Evolutionary conservation across 2,888 invertebrate genomes (phyloP).

Genomic region (Pasiphila rectangulata): DNA sequence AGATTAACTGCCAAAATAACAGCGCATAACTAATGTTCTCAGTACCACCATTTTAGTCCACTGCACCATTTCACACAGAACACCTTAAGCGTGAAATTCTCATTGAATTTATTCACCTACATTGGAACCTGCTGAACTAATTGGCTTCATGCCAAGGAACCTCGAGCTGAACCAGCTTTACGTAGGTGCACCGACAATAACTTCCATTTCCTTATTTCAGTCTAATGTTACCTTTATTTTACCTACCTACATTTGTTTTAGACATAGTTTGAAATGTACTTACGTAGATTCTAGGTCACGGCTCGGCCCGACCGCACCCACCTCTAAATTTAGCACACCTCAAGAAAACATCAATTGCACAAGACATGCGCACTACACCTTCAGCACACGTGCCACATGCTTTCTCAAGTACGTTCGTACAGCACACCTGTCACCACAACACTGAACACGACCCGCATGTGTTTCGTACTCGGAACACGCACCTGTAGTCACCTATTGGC

Average conservation of each 20-base stretch:
- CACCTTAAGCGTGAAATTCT: background rate
- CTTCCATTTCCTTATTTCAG: background rate
- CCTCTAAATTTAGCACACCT: constrained; percentile 78
- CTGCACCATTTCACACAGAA: background rate
- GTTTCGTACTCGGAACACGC: constrained; percentile 32
- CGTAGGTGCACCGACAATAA: constrained; percentile 1
- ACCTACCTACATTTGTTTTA: background rate
- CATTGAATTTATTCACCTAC: constrained; percentile 20
- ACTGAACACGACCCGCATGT: constrained; percentile 40
- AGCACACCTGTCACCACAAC: constrained; percentile 35
- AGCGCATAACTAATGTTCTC: background rate
- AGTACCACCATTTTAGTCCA: background rate
- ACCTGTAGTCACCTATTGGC: constrained; percentile 51
- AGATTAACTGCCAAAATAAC: too few relatives aligned
- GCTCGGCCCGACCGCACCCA: constrained; percentile 54
- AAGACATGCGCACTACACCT: constrained; percentile 74
- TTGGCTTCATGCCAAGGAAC: constrained; percentile 18
- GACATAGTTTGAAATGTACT: constrained; percentile 7
- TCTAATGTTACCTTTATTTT: background rate
- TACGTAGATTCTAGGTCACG: constrained; percentile 13
- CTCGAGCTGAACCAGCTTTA: constrained; percentile 1
- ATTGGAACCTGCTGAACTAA: constrained; percentile 24
- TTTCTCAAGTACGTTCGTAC: constrained; percentile 34
- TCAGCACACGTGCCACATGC: constrained; percentile 42
- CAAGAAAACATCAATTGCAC: constrained; percentile 78